These are phyloP conservation scores for Chloroceryle inda DNA, from an alignment of 2,797 vertebrate species.

Conservation along the genomic window DNA sequence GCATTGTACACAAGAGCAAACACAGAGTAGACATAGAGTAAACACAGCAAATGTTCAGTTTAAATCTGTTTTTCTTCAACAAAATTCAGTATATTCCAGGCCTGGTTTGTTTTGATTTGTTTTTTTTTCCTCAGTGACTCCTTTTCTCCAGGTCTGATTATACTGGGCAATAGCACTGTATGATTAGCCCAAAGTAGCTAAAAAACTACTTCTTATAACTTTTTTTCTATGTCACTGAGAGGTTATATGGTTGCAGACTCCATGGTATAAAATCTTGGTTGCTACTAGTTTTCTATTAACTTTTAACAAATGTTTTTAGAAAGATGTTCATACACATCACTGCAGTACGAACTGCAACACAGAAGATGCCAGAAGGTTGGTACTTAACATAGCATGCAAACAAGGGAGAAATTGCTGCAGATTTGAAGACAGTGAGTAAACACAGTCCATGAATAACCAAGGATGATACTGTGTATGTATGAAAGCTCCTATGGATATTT, in stretches of 20 bases:
- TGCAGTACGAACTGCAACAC: not conserved
- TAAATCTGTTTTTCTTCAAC: not conserved
- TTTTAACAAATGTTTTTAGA: not conserved
- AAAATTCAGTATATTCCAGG: not conserved
- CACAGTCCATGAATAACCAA: not conserved
- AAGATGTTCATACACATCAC: not conserved
- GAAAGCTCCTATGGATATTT: not conserved
- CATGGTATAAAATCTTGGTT: not conserved
- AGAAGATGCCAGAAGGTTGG: not conserved
- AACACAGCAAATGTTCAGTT: not conserved
- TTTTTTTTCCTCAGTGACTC: not conserved
- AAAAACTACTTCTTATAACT: not conserved
- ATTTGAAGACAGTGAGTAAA: not conserved
- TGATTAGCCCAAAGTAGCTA: not conserved
- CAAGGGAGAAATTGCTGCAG: constrained; percentile 7
- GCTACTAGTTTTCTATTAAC: not conserved
- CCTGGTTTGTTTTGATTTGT: not conserved
- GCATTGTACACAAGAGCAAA: not conserved
- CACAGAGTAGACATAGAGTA: not conserved
- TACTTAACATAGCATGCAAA: not conserved
- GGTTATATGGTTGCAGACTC: not conserved
- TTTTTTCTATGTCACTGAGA: not conserved
- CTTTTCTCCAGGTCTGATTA: constrained; percentile 16
- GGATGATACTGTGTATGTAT: not conserved
- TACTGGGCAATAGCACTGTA: not conserved